Evolutionary conservation across 2,888 invertebrate genomes (phyloP).

Genomic region (Chloroclysta siterata): DNA sequence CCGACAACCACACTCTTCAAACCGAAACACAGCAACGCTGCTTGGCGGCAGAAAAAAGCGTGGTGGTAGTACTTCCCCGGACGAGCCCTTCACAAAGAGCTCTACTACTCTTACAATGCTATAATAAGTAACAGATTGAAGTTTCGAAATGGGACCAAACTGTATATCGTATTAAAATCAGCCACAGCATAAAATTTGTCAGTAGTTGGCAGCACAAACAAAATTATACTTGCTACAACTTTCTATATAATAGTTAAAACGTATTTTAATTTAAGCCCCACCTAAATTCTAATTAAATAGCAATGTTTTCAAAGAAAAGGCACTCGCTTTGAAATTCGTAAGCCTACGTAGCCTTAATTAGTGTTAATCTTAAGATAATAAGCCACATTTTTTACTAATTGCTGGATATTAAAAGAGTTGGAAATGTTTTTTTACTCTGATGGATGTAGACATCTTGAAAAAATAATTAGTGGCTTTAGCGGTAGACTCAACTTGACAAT

Average conservation of each 20-base stretch:
- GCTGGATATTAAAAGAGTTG: slow-evolving; percentile 64
- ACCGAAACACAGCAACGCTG: too few relatives aligned
- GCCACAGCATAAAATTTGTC: neutral
- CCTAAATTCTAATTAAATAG: slow-evolving; percentile 24
- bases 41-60: too few relatives aligned
- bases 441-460: slow-evolving; percentile 31
- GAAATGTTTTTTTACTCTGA: slow-evolving; percentile 15
- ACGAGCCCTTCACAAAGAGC: too few relatives aligned
- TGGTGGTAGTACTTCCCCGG: too few relatives aligned
- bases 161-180: neutral
- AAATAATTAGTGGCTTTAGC: slow-evolving; percentile 13
- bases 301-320: slow-evolving; percentile 64
- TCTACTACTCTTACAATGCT: too few relatives aligned
- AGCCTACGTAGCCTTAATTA: slow-evolving; percentile 73
- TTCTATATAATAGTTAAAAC: neutral
- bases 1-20: too few relatives aligned
- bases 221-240: neutral
- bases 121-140: too few relatives aligned
- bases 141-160: too few relatives aligned
- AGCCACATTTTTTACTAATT: slow-evolving; percentile 77
- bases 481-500: neutral
- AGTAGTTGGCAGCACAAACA: neutral
- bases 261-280: neutral
- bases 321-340: slow-evolving; percentile 70
- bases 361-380: slow-evolving; percentile 80